Evolutionary conservation across 2,888 invertebrate genomes (phyloP), one percentile per base, ranked within the genome.

Genomic region (Campoletis raptor): DNA sequence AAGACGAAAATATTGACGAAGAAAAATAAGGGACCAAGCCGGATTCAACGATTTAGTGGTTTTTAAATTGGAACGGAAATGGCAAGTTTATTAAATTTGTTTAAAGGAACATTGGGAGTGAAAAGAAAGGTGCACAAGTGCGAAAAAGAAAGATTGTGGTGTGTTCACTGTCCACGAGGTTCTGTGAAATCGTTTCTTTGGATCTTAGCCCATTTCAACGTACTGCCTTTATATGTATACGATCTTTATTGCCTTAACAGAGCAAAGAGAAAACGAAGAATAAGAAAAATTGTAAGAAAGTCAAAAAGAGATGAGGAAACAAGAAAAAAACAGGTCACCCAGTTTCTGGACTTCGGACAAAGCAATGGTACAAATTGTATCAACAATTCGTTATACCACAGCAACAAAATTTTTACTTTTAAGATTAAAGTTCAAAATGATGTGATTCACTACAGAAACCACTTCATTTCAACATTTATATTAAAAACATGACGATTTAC

Each of bases 81-180:
- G 92, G 92, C 91, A 90, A 91, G 92, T 92, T 94, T 94, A 94
- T 94, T 94, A 94, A 93, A 94, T 94, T 93, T 93, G 93, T 94
- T 93, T 93, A 93, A 92, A 91, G 87, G 90, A 85, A 69, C 67
- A 10, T 37, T 67, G 18, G 40, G 61, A 73, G 67, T 18, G 37
- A 36, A 42, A 64, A 42, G 7, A 36, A 21, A 40, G 8, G 81
- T 70, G 73, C 67, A 64, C 69, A 54, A 69, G 52, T 70, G 37
- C 30, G 12, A 76, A 74, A 80, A 40, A n/a, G 66, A 83, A 80
- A 85, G 89, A 64, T 86, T 79, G 88, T 87, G 87, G 88, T 21
- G 77, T 77, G 77, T 77, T 48, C 67, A 48, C 66, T 30, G 36
- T 30, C 24, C 70, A n/a, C 42, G 45, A 45, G 57, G 42, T 30